These are phyloP conservation scores for Amorpha juglandis DNA, from an alignment of 2,888 invertebrate genomes.

Conservation along the genomic window DNA sequence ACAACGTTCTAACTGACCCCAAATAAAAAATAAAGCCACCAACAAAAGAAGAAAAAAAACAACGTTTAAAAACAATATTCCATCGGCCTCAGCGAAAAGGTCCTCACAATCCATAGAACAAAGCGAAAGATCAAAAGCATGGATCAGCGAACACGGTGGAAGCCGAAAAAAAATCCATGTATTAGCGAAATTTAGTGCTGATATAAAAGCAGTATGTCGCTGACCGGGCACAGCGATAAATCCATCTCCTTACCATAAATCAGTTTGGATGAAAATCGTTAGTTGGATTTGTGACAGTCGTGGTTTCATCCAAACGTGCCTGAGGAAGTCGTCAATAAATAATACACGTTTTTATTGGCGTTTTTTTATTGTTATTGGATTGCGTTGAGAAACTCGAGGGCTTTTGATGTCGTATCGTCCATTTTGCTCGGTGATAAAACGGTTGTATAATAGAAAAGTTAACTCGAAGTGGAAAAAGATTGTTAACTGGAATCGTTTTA, in stretches of 20 bases:
- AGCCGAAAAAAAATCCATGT: slow-evolving; percentile 38
- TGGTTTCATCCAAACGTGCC: slow-evolving; percentile 50
- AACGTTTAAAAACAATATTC: not conserved
- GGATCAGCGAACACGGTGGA: slow-evolving; percentile 27
- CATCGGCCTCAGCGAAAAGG: not conserved
- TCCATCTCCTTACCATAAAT: slow-evolving; percentile 56
- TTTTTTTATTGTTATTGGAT: slow-evolving; percentile 78
- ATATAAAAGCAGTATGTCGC: slow-evolving; percentile 46
- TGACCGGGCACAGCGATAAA: slow-evolving; percentile 55
- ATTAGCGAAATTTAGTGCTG: slow-evolving; percentile 48
- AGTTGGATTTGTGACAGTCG: slow-evolving; percentile 52
- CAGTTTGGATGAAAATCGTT: slow-evolving; percentile 49
- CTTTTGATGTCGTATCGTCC: slow-evolving; percentile 53
- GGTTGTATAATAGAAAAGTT: slow-evolving; percentile 52
- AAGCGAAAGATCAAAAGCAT: slow-evolving; percentile 35
- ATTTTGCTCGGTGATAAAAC: slow-evolving; percentile 61
- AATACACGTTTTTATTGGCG: slow-evolving; percentile 69
- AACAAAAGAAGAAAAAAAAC: not conserved
- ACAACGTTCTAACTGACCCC: not conserved
- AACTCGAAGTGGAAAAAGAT: slow-evolving; percentile 40
- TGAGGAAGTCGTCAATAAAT: slow-evolving; percentile 65
- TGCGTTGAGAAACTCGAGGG: slow-evolving; percentile 56
- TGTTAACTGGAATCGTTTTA: slow-evolving; percentile 34
- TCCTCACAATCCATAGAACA: slow-evolving; percentile 13
- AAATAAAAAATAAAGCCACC: not conserved